A percentile compares a stretch with the other conserved stretches of the same genome.
Evolutionary conservation across 2,888 invertebrate genomes (phyloP).

Genomic region (Pharmacophagus antenor): DNA sequence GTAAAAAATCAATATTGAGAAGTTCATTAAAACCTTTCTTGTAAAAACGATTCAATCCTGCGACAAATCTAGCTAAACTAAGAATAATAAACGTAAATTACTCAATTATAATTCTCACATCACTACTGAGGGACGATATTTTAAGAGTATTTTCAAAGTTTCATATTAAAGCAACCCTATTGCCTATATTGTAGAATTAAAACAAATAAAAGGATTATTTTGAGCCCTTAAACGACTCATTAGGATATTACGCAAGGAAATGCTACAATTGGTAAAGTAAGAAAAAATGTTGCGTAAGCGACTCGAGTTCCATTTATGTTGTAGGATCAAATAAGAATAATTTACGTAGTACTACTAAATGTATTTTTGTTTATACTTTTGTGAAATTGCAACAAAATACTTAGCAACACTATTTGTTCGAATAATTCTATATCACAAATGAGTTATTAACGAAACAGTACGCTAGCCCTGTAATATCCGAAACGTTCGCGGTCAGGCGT

Average conservation of each 20-base stretch:
- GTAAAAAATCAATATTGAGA: too few species aligned
- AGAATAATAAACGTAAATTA: too few species aligned
- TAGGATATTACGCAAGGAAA: slow-evolving; percentile 15
- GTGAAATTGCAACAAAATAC: too few species aligned
- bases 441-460: slow-evolving; percentile 27
- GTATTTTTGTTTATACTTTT: too few species aligned
- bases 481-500: slow-evolving; percentile 28
- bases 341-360: slow-evolving; percentile 24
- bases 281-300: slow-evolving; percentile 24
- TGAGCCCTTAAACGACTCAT: slow-evolving; percentile 12
- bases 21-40: too few species aligned
- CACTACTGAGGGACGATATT: background rate
- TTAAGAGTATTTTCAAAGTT: background rate
- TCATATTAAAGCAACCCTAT: background rate
- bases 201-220: slow-evolving; percentile 12
- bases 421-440: slow-evolving; percentile 7
- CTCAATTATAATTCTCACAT: background rate
- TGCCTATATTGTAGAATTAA: background rate
- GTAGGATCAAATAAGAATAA: slow-evolving; percentile 27
- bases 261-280: slow-evolving; percentile 11
- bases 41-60: too few species aligned
- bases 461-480: slow-evolving; percentile 35
- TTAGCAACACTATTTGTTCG: background rate
- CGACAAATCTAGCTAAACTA: too few species aligned
- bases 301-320: slow-evolving; percentile 28